These are phyloP conservation scores for Ganaspis sp. DNA, from an alignment of 1,140 invertebrate species.

Conservation along the genomic window DNA sequence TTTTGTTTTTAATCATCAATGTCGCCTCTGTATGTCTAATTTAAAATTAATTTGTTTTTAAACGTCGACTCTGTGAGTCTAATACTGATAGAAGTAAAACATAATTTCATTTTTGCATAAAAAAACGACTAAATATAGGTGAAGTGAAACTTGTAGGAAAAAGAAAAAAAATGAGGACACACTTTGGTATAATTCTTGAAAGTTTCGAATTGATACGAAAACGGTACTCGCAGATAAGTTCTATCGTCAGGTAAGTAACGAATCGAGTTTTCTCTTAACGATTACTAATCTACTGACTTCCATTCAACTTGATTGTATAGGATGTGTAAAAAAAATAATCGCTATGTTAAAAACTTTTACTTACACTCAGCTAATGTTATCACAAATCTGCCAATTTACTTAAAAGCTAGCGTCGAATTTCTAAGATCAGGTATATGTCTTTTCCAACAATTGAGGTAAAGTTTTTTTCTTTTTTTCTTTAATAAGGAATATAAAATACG, in stretches of 20 bases:
- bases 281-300: slow-evolving; percentile 28
- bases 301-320: slow-evolving; percentile 24
- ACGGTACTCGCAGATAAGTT: slow-evolving; percentile 28
- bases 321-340: slow-evolving; percentile 4
- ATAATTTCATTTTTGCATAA: no score
- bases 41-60: no score
- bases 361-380: neutral
- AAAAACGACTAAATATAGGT: neutral
- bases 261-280: slow-evolving; percentile 24
- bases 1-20: no score
- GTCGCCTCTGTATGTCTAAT: no score
- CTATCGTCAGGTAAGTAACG: slow-evolving; percentile 16
- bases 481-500: no score
- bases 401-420: neutral
- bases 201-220: slow-evolving; percentile 27
- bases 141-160: neutral
- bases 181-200: slow-evolving; percentile 24
- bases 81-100: neutral
- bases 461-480: neutral
- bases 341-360: neutral
- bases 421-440: neutral
- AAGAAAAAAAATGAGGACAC: slow-evolving; percentile 12
- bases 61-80: no score
- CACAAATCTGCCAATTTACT: neutral
- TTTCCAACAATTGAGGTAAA: neutral